Evolutionary conservation across 2,113 vertebrate species (phyloP).

Genomic region (Notothenia coriiceps): DNA sequence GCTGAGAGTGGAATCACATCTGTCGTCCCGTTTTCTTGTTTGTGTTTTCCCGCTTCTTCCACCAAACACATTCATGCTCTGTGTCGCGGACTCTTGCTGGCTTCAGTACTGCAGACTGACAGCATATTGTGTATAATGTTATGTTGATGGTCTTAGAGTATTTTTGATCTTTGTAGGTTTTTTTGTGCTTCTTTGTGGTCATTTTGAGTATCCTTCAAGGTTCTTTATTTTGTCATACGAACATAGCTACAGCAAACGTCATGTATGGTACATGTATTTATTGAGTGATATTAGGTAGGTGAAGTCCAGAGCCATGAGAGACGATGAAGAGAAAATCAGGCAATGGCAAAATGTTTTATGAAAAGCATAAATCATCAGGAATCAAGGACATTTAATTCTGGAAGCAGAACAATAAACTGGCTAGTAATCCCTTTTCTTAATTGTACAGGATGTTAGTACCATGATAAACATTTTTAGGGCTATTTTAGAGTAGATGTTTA

Average conservation of each 20-base stretch:
- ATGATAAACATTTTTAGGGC: no score
- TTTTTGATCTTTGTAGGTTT: no score
- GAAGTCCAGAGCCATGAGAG: no score
- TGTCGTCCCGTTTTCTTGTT: slow-evolving; percentile 47
- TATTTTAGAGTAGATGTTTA: not conserved
- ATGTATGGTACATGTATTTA: no score
- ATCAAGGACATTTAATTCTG: not conserved
- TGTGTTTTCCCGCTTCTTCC: slow-evolving; percentile 35
- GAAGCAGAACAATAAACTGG: not conserved
- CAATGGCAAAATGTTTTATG: not conserved
- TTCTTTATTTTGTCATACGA: no score
- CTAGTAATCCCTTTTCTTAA: not conserved
- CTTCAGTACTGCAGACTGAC: slow-evolving; percentile 2
- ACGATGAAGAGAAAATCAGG: not conserved
- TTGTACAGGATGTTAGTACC: no score
- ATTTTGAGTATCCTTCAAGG: no score
- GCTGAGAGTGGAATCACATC: slow-evolving; percentile 29
- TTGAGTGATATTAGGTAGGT: no score
- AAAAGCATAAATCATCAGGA: not conserved
- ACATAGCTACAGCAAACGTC: no score
- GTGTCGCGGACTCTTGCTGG: not conserved
- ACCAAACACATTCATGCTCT: slow-evolving; percentile 11
- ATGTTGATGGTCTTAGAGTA: not conserved
- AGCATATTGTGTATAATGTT: not conserved
- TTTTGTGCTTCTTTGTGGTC: no score